These are phyloP conservation scores for Geococcyx californianus DNA, from an alignment of 2,113 vertebrate species.

Conservation along the genomic window DNA sequence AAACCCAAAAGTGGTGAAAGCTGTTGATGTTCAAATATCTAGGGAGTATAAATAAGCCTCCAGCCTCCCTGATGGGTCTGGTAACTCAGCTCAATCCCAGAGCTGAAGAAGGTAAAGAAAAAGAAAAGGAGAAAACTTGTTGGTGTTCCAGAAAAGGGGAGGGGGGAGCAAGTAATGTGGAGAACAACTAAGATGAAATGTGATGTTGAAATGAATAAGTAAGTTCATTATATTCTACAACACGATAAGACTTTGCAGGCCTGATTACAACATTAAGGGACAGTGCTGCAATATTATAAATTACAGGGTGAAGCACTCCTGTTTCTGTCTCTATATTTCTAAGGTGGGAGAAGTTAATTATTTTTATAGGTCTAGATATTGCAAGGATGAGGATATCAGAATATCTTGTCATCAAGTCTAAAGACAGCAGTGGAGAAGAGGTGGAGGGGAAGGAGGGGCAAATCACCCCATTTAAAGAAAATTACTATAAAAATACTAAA, in stretches of 20 bases:
- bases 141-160: conserved; percentile 20
- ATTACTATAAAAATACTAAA: conserved; percentile 73
- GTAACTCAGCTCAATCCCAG: neutral
- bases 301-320: conserved; percentile 71
- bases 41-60: neutral
- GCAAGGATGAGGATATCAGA: conserved; percentile 53
- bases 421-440: conserved; percentile 30
- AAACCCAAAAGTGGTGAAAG: neutral
- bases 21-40: neutral
- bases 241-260: conserved; percentile 64
- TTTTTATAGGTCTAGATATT: conserved; percentile 76
- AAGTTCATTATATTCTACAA: conserved; percentile 75
- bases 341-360: conserved; percentile 77
- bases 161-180: neutral
- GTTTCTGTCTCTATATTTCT: conserved; percentile 69
- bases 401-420: conserved; percentile 47
- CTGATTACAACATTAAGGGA: conserved; percentile 73
- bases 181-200: conserved; percentile 70
- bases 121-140: neutral
- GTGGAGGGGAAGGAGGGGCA: neutral
- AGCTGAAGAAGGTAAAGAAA: neutral
- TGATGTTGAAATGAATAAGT: conserved; percentile 61
- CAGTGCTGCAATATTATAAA: conserved; percentile 67
- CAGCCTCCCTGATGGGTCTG: neutral
- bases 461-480: conserved; percentile 25